phyloP scores from a whole-genome alignment of 2,113 vertebrate species.

The Atlantisia rogersi region DNA sequence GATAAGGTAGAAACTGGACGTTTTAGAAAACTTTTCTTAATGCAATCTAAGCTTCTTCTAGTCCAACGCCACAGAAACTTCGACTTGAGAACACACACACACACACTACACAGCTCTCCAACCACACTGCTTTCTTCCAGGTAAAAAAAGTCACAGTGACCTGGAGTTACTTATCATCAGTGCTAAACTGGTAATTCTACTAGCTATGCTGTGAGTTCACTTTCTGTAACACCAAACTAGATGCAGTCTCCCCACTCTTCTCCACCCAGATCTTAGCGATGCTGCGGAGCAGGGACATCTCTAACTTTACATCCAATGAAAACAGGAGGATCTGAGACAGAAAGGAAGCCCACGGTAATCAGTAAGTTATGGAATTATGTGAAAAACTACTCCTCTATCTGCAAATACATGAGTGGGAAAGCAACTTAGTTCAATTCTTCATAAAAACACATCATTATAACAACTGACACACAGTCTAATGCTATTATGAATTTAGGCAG shows the following conservation, averaged over 20 bases:
- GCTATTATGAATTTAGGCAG: neutral
- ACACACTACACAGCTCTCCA: neutral
- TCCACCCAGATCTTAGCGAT: fast-evolving
- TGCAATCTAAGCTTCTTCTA: neutral
- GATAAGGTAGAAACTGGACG: neutral
- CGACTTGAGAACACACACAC: neutral
- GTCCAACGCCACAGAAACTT: neutral
- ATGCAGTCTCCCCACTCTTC: neutral
- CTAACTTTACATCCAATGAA: neutral
- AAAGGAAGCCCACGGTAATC: neutral
- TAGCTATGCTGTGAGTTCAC: neutral
- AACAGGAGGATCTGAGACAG: neutral
- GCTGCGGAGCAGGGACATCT: neutral
- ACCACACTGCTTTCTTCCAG: neutral
- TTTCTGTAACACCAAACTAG: neutral
- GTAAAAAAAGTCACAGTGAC: neutral
- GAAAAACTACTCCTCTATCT: neutral
- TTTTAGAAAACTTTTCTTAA: neutral
- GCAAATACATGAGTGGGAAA: neutral
- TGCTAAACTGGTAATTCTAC: neutral
- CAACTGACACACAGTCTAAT: fast-evolving
- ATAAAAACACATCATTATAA: neutral
- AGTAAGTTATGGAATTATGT: neutral
- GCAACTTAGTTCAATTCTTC: neutral
- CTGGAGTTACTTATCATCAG: neutral